Conservation (phyloP, 2,113 vertebrate genomes). For the Oreotrochilus melanogaster region DNA sequence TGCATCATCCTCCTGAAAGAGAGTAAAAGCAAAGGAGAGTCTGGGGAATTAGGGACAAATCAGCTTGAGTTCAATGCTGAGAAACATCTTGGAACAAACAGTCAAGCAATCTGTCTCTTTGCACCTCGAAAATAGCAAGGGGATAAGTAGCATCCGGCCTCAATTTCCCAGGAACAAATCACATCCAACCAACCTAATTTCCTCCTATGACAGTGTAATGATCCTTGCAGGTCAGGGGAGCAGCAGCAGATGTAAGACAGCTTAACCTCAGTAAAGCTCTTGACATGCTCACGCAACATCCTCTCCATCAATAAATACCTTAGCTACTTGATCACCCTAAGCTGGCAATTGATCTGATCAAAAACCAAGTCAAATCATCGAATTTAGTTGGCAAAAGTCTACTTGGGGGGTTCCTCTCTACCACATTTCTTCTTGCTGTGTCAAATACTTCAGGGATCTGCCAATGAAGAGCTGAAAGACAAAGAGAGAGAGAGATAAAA, state of each 20-base stretch:
- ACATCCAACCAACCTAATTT: constrained; percentile 39
- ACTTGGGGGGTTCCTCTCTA: background rate
- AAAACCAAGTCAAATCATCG: background rate
- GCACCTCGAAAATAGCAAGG: constrained; percentile 27
- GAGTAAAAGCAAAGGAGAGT: too few species aligned
- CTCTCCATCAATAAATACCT: background rate
- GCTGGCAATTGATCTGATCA: background rate
- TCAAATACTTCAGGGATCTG: background rate
- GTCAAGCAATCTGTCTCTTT: constrained; percentile 40
- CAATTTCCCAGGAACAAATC: constrained; percentile 55
- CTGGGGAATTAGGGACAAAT: constrained; percentile 35
- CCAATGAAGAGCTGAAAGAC: background rate
- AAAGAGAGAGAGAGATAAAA: background rate
- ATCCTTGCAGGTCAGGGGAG: background rate
- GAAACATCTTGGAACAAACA: background rate
- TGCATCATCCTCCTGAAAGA: constrained; percentile 25
- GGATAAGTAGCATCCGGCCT: constrained; percentile 29
- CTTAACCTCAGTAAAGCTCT: constrained; percentile 38
- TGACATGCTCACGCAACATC: background rate
- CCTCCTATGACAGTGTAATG: constrained; percentile 36
- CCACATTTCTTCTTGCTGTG: background rate
- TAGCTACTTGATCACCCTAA: background rate
- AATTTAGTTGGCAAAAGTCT: background rate
- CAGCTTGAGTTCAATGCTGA: constrained; percentile 25
- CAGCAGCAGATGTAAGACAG: constrained; percentile 30